Evolutionary conservation across 30 jellyfish, hydroid and myxozoan genomes (phyloP).

Genomic region (Calvadosia cruxmelitensis): DNA sequence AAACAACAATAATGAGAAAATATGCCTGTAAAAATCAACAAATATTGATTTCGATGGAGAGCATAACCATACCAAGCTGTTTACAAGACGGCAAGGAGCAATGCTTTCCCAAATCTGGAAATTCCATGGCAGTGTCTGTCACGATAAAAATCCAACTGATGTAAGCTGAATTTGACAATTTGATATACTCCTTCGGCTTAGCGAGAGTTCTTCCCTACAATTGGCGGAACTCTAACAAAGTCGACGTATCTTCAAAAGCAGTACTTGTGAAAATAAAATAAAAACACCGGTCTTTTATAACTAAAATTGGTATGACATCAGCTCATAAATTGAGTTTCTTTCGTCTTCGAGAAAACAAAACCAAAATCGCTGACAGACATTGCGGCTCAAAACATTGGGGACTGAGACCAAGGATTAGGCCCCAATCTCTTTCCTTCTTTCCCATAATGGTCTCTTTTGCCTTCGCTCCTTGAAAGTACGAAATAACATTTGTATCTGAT

Average conservation of each 20-base stretch:
- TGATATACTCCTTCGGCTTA: neutral
- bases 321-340: too few species aligned
- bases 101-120: slow-evolving; percentile 75
- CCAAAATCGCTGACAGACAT: neutral
- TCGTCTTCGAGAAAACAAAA: neutral
- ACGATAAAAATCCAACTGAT: too few species aligned
- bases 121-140: slow-evolving; percentile 31
- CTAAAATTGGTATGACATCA: too few species aligned
- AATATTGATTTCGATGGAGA: too few species aligned
- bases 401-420: neutral
- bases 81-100: slow-evolving; percentile 57
- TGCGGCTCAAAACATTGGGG: neutral
- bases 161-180: too few species aligned
- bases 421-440: neutral
- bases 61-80: slow-evolving; percentile 42
- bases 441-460: neutral
- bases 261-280: too few species aligned
- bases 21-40: too few species aligned
- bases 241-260: neutral
- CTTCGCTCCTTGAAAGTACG: neutral
- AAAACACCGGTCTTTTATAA: too few species aligned
- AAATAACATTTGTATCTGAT: neutral
- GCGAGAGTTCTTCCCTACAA: neutral
- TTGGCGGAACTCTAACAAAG: neutral
- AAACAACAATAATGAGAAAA: too few species aligned